Evolutionary conservation across 2,113 vertebrate genomes (phyloP).

Genomic region (Leptocoma aspasia): DNA sequence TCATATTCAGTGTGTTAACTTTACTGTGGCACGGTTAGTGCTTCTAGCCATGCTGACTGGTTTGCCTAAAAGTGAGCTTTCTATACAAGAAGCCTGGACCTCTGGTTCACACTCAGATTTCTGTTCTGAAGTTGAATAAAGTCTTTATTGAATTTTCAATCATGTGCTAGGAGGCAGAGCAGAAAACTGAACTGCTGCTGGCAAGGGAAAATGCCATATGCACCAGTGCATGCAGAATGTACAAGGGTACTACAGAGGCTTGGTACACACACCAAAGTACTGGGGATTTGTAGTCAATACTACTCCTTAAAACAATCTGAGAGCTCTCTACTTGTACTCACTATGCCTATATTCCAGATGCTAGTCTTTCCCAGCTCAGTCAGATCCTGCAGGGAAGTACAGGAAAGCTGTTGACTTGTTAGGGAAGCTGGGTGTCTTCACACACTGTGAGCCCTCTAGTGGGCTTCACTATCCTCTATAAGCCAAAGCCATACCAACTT

Average conservation of each 20-base stretch:
- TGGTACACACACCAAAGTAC: neutral
- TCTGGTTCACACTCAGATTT: neutral
- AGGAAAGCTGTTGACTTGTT: neutral
- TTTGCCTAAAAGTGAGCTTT: neutral
- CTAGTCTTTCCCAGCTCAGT: neutral
- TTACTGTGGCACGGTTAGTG: neutral
- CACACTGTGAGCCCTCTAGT: neutral
- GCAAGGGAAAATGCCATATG: neutral
- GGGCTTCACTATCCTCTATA: neutral
- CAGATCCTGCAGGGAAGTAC: neutral
- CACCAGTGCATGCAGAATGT: neutral
- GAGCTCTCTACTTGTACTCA: neutral
- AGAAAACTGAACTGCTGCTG: neutral
- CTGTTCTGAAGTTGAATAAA: neutral
- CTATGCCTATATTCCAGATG: neutral
- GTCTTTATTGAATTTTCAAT: neutral
- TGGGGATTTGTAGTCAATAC: accelerated
- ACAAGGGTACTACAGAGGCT: neutral
- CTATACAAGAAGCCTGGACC: neutral
- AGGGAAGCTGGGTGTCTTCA: neutral
- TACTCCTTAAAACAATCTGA: neutral
- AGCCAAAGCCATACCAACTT: neutral
- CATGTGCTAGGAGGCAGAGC: neutral
- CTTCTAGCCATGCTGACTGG: accelerated
- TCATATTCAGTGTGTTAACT: neutral